Conservation (phyloP, 2,113 vertebrate genomes). For the Origma solitaria region DNA sequence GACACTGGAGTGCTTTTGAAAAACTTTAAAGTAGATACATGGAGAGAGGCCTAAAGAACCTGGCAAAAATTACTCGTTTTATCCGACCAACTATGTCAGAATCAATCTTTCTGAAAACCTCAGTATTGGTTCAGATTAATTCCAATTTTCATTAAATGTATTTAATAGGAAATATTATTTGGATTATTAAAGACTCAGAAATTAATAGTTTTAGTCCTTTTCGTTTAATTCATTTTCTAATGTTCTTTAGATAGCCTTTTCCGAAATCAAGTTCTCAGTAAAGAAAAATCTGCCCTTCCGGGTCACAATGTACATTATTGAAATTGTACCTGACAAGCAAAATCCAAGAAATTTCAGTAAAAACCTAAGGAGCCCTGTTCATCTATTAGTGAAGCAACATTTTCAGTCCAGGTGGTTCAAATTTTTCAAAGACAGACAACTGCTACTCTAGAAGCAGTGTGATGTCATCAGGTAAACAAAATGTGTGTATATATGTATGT, state of each 20-base stretch:
- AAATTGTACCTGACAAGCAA: not conserved
- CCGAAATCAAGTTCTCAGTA: not conserved
- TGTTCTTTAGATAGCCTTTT: not conserved
- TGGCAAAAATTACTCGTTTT: not conserved
- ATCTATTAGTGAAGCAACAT: not conserved
- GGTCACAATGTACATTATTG: not conserved
- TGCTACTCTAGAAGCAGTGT: not conserved
- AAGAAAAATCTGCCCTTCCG: not conserved
- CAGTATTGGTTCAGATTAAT: not conserved
- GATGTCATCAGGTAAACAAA: not conserved
- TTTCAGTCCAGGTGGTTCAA: not conserved
- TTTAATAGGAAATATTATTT: not conserved
- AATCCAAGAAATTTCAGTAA: not conserved
- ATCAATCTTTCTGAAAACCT: not conserved
- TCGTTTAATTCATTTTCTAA: not conserved
- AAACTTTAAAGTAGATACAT: not conserved
- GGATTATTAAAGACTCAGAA: not conserved
- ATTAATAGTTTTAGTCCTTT: not conserved
- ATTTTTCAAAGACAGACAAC: not conserved
- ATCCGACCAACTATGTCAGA: not conserved
- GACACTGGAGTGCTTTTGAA: not conserved
- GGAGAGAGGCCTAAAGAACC: not conserved
- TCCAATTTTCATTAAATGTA: not conserved
- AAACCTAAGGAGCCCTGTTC: not conserved
- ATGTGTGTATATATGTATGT: rapidly evolving